Conservation (phyloP, 2,113 vertebrate species). For the Hydrochoerus hydrochaeris region DNA sequence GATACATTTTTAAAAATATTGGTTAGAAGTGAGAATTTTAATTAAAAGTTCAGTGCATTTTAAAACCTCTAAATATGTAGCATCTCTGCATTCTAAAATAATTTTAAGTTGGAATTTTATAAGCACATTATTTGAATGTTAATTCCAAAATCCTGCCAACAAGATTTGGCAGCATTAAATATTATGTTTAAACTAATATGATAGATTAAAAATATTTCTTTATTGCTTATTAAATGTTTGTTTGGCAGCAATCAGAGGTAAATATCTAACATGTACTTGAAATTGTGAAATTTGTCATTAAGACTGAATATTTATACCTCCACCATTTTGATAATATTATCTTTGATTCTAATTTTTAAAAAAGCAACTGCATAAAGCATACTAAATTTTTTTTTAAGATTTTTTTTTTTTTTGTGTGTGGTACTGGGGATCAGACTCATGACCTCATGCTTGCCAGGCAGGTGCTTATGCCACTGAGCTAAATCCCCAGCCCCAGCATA, state of each 20-base stretch:
- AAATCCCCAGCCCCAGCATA: too few relatives aligned
- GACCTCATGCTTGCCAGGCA: too few relatives aligned
- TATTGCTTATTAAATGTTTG: not conserved
- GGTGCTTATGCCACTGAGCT: too few relatives aligned
- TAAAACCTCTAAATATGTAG: not conserved
- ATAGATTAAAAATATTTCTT: not conserved
- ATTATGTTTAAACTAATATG: not conserved
- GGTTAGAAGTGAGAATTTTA: not conserved
- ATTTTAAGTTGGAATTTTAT: not conserved
- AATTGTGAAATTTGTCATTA: not conserved
- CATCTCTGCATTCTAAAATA: not conserved
- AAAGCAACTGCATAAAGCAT: not conserved
- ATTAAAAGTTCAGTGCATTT: not conserved
- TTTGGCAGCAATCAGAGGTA: not conserved
- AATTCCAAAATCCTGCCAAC: not conserved
- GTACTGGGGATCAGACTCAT: too few relatives aligned
- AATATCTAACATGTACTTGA: not conserved
- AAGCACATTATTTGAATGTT: not conserved
- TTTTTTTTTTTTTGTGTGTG: too few relatives aligned
- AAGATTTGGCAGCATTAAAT: too few relatives aligned
- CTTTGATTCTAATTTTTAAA: not conserved
- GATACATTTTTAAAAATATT: not conserved
- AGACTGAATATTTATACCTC: not conserved
- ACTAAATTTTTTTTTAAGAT: slow-evolving; percentile 65
- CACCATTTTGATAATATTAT: not conserved